Percentiles rank a stretch among this genome's conserved stretches.
Evolutionary conservation across 1,140 invertebrate species (phyloP).

Genomic region (Thaumatotibia leucotreta): DNA sequence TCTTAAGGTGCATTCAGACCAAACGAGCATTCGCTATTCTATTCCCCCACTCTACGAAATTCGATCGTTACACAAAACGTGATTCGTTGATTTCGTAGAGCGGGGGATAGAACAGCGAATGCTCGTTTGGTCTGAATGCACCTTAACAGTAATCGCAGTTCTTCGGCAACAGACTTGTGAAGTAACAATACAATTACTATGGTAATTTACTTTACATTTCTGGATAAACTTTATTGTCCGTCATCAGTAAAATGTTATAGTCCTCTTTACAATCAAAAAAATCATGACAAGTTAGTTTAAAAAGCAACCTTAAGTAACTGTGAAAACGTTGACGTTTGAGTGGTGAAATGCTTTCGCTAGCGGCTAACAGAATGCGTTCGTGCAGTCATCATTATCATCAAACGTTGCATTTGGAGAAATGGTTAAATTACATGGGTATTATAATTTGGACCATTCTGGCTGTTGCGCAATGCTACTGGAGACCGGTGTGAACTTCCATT

Average conservation of each 20-base stretch:
- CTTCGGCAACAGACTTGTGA: background rate
- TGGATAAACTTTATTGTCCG: conserved; percentile 6
- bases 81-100: too few species aligned
- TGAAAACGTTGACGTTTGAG: background rate
- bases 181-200: conserved; percentile 9
- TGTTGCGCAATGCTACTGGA: background rate
- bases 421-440: conserved; percentile 4
- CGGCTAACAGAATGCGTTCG: background rate
- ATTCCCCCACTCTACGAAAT: too few species aligned
- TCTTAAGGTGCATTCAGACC: too few species aligned
- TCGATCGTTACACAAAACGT: too few species aligned
- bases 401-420: conserved; percentile 3
- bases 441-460: background rate
- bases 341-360: background rate
- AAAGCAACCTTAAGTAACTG: background rate
- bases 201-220: conserved; percentile 8
- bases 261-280: background rate
- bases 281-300: background rate
- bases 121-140: too few species aligned
- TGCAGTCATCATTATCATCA: conserved; percentile 4
- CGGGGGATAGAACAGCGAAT: too few species aligned
- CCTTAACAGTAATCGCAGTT: conserved; percentile 4
- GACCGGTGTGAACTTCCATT: background rate
- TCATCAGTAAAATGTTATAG: conserved; percentile 1
- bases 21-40: too few species aligned